Conservation (phyloP, 2,888 invertebrate species). For the Calameuta idolon region DNA sequence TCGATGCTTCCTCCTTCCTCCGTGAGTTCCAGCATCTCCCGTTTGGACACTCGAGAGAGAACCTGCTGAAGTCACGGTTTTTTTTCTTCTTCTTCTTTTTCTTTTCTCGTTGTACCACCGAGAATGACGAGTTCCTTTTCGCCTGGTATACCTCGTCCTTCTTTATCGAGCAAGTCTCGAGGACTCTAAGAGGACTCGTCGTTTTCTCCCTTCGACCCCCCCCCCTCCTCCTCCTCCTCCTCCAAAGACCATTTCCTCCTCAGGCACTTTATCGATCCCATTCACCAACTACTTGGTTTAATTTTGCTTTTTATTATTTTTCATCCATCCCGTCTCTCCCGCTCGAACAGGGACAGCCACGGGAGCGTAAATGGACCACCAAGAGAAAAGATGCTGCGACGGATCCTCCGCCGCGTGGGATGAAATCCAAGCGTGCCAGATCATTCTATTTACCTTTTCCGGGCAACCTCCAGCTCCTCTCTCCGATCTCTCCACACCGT, state of each 20-base stretch:
- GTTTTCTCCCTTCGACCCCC: neutral
- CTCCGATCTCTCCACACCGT: neutral
- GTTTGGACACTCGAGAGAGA: neutral
- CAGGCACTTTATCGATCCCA: neutral
- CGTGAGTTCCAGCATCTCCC: neutral
- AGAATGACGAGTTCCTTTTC: neutral
- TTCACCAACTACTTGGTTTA: neutral
- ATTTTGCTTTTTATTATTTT: neutral
- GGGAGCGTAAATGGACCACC: neutral
- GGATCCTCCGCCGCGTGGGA: neutral
- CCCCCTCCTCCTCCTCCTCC: neutral
- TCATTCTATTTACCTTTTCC: neutral
- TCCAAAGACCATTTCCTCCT: slow-evolving; percentile 1
- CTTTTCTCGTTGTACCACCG: neutral
- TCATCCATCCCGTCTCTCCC: neutral
- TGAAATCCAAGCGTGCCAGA: neutral
- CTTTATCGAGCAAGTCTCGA: neutral
- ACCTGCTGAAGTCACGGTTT: neutral
- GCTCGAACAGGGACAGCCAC: neutral
- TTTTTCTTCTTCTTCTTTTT: neutral
- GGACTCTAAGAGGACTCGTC: neutral
- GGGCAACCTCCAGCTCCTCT: neutral
- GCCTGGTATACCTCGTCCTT: neutral
- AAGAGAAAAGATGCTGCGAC: neutral
- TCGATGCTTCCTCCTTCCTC: neutral